Evolutionary conservation across 2,888 invertebrate species (phyloP), one percentile per base, ranked within the genome.

Genomic region (Erebia epiphron): DNA sequence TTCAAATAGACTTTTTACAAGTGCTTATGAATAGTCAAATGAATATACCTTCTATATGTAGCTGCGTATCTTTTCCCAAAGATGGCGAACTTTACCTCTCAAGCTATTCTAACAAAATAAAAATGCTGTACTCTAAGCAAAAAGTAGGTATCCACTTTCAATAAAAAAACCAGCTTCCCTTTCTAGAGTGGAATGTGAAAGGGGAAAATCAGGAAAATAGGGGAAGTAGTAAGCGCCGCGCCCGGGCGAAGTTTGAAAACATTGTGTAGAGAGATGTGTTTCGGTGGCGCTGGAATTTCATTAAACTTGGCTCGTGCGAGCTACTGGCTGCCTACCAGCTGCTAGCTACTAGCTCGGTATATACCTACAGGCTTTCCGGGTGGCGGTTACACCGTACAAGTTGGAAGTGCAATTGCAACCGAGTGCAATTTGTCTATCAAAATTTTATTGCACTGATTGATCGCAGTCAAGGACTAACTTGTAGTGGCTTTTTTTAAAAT

Each of bases 241-340:
- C 67, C 74, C 70, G 75, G 63, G 74, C 73, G 77, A 76, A 77
- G 79, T 79, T 77, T 75, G 74, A 80, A 79, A 76, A 77, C 66
- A 75, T 70, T 67, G 76, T 70, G 75, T 77, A 79, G 65, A 61
- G 60, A 67, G 61, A 63, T 78, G 73, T 78, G 80, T 76, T 78
- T 80, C 67, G 56, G 67, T 14, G 79, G 75, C 73, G 79, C 81
- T 82, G 85, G 86, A 88, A 88, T 88, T 88, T 88, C 88, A 88
- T 88, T 88, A 87, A 88, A 88, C 79, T 87, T 87, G 83, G 81
- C 86, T 87, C 88, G 87, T 86, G 18, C 43, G 62, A 60, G 49
- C 46, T 43, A 14, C 62, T 84, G 86, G 69, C n/a, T 60, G 67
- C 54, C 21, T 13, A 18, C 11, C 16, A 16, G 26, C 14, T n/a